Evolutionary conservation across 2,888 invertebrate species (phyloP).

Genomic region (Oscheius onirici): DNA sequence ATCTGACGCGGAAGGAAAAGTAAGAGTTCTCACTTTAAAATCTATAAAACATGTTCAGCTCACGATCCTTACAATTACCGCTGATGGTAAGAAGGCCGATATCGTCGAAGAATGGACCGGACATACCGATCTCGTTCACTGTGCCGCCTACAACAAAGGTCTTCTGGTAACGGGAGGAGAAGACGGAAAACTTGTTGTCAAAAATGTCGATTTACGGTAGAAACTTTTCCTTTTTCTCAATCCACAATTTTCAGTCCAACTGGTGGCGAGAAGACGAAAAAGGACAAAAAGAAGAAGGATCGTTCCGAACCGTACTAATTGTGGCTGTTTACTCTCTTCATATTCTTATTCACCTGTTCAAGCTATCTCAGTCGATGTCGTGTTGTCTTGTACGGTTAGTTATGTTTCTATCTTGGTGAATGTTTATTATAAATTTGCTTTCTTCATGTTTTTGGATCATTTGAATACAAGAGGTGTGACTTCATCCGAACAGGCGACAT

Average conservation of each 20-base stretch:
- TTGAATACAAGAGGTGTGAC: not conserved
- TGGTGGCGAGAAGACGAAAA: constrained; percentile 25
- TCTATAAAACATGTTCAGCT: constrained; percentile 14
- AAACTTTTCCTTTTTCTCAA: not conserved
- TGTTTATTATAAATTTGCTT: not conserved
- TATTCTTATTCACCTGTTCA: not conserved
- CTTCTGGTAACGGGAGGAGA: constrained; percentile 44
- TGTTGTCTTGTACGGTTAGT: constrained; percentile 15
- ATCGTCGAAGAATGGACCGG: constrained; percentile 33
- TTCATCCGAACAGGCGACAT: not conserved
- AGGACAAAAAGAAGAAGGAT: constrained; percentile 30
- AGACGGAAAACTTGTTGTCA: constrained; percentile 46
- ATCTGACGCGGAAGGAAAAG: constrained; percentile 32
- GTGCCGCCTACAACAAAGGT: constrained; percentile 29
- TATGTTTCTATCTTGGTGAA: not conserved
- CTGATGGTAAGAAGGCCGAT: constrained; percentile 34
- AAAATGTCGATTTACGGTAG: constrained; percentile 39
- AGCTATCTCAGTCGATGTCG: constrained; percentile 11
- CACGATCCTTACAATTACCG: constrained; percentile 9
- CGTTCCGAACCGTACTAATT: constrained; percentile 2
- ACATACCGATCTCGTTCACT: constrained; percentile 31
- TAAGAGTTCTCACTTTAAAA: not conserved
- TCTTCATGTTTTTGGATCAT: not conserved
- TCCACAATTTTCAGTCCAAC: constrained; percentile 1
- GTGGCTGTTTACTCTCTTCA: not conserved